Percentiles rank a stretch among this genome's conserved stretches.
These are phyloP conservation scores for Palloptera scutellata DNA, from an alignment of 2,888 invertebrate species.

Conservation along the genomic window DNA sequence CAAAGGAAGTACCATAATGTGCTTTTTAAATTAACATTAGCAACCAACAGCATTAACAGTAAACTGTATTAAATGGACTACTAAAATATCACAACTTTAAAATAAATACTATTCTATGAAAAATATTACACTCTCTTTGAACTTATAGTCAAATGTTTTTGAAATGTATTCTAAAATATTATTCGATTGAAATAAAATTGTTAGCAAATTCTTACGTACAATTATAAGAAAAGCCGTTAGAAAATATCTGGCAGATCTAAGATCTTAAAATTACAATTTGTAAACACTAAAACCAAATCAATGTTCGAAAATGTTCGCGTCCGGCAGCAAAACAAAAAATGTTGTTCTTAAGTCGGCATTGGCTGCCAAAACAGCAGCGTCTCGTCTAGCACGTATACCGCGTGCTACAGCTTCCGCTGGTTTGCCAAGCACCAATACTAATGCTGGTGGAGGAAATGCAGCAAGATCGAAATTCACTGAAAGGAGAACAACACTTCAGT, in stretches of 20 bases:
- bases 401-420: constrained; percentile 1
- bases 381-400: background rate
- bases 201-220: background rate
- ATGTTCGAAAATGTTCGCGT: constrained; percentile 32
- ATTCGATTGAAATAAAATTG: constrained; percentile 3
- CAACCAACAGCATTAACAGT: too few species aligned
- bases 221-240: background rate
- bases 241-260: too few species aligned
- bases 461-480: constrained; percentile 30
- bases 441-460: background rate
- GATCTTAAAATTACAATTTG: background rate
- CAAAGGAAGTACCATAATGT: too few species aligned
- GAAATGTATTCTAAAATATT: background rate
- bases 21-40: too few species aligned
- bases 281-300: constrained; percentile 2
- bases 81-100: too few species aligned
- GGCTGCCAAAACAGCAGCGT: constrained; percentile 11
- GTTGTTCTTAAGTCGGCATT: background rate
- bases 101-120: too few species aligned
- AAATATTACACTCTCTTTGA: too few species aligned
- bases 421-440: background rate
- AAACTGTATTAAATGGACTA: too few species aligned
- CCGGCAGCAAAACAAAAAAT: constrained; percentile 20
- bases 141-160: constrained; percentile 4
- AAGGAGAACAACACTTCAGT: constrained; percentile 8